Base-by-base conservation (phyloP, 2,888 invertebrate species). In the Agonopterix subpropinquella region DNA sequence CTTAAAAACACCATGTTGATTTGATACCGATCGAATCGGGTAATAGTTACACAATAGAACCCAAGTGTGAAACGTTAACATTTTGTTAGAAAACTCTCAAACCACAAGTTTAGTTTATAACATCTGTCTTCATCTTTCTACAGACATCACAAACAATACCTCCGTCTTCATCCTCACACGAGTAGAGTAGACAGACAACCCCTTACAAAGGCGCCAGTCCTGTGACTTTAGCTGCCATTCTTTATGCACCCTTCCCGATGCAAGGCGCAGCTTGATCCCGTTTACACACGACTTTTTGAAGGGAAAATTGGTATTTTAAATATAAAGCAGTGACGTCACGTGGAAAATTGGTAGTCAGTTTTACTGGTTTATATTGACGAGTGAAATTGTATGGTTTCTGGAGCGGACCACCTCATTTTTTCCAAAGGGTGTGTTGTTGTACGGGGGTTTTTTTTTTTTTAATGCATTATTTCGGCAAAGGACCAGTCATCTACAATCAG, bases 191-290 rank as follows among this genome's bases (percentile, higher is more conserved):
- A 44, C 44, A 28, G 36, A 1, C 36, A 36, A 44, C 35, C 44
- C 44, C 44, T 44, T 15, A 13, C 13, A 13, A 9, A 37, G 45
- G 59, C 60, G 58, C 58, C 60, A 49, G 28, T 39, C 13, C 8
- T 55, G 58, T 42, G 56, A 56, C 39, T 36, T 45, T 28, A 28
- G 28, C 28, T 28, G 28, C 47, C 52, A 61, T 60, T 60, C 55
- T 57, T 62, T 64, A 63, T 63, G 61, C 62, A 63, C 62, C 61
- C 64, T 57, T 44, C 37, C 44, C 36, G 11, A 41, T 51, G 50
- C 53, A 56, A 53, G 46, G 42, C 53, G 43, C 54, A 52, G 59
- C 55, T 56, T 54, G 58, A 59, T 58, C 59, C 60, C 50, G 48
- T 36, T 50, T 36, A 39, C 43, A 47, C 42, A 39, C 44, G 35